Evolutionary conservation across 2,113 vertebrate species (phyloP), one percentile per base, ranked within the genome.

Genomic region (Cryptotis parvus): DNA sequence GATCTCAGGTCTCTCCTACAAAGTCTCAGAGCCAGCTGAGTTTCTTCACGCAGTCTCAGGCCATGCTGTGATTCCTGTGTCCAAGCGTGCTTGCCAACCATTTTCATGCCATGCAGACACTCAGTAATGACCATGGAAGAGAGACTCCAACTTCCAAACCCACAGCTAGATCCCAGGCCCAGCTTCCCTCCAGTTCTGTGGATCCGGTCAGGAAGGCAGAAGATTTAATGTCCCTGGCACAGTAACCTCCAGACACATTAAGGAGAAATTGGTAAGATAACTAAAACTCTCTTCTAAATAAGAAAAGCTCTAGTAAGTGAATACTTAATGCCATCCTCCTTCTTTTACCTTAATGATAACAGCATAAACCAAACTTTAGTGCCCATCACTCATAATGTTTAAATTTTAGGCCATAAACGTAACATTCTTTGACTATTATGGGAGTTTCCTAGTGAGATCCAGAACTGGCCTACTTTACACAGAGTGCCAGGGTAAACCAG

Each of bases 281-380:
- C 63, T 22, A 49, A 35, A 72, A 35, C 16, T 69, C 37, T 24
- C 49, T 49, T 7, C 10, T 73, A 24, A 76, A 27, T 4, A 52
- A 41, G 63, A 39, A 18, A 20, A 7, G 22, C 29, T 77, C 68
- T 65, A 66, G 12, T 3, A 70, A 49, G 20, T 68, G 22, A 73
- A 31, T 31, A 29, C 29, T 29, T 15, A 45, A 6, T 26, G 14
- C 37, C 33, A 66, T 89, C 37, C 65, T 7, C 31, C 16, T 74
- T 31, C 65, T 84, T 84, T 66, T 41, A 41, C 74, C 27, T 95
- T 83, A 31, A 73, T 58, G 29, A 29, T 37, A 89, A 77, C 45
- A 93, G 74, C n/a, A 9, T 24, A 79, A 84, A 77, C 22, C n/a
- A 89, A 12, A 81, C 35, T 68, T 86, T 39, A 18, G 31, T 63